These are phyloP conservation scores for Hucho hucho DNA, from an alignment of 2,113 vertebrate genomes.

Conservation along the genomic window DNA sequence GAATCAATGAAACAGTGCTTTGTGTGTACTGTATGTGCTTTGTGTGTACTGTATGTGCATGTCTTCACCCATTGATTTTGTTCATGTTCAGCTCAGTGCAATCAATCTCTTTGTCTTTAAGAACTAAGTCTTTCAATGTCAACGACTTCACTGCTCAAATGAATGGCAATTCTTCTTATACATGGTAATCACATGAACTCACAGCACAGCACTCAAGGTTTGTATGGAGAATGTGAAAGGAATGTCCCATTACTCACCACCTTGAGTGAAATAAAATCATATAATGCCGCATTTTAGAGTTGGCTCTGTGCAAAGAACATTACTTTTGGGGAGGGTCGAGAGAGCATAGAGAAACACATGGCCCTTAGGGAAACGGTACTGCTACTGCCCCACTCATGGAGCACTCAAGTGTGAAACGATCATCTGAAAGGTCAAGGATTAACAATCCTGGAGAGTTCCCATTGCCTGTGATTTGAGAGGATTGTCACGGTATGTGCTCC, in stretches of 20 bases:
- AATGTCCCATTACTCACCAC: neutral
- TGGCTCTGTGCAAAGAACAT: too few species aligned
- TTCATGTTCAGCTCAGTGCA: neutral
- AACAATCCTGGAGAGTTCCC: neutral
- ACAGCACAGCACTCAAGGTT: neutral
- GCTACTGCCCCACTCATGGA: neutral
- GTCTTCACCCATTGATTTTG: neutral
- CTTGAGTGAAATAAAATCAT: neutral
- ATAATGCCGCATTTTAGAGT: too few species aligned
- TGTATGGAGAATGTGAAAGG: neutral
- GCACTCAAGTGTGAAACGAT: neutral
- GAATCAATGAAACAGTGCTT: neutral
- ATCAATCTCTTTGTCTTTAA: too few species aligned
- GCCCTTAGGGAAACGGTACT: neutral
- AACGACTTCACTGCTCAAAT: neutral
- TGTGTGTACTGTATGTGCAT: neutral
- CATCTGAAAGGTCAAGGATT: neutral
- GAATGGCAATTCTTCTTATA: neutral
- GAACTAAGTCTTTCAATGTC: neutral
- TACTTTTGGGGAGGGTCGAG: too few species aligned
- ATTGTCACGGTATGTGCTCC: neutral
- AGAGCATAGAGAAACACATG: neutral
- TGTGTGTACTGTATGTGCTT: neutral
- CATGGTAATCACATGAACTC: neutral
- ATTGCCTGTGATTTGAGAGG: neutral